A percentile compares a stretch with the other conserved stretches of the same genome.
phyloP scores from a whole-genome alignment of 2,888 invertebrate species.

The Hypsopygia costalis region DNA sequence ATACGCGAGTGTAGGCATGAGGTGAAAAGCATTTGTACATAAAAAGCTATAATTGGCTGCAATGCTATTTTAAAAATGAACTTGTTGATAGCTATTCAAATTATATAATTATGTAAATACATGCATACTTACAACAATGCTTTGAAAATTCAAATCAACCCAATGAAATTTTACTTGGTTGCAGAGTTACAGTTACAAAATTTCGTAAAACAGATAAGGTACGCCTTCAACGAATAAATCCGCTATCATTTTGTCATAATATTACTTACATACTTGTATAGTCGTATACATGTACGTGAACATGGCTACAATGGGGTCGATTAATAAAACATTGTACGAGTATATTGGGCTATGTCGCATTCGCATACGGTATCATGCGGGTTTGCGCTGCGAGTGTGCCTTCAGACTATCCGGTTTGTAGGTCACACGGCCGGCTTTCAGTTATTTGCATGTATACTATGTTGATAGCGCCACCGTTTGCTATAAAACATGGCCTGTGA shows the following conservation, averaged over 20 bases:
- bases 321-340: constrained; percentile 60
- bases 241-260: background rate
- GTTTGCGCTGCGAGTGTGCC: constrained; percentile 33
- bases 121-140: too few species aligned
- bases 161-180: too few species aligned
- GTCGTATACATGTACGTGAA: constrained; percentile 24
- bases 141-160: too few species aligned
- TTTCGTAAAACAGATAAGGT: too few species aligned
- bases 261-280: constrained; percentile 34
- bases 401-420: constrained; percentile 42
- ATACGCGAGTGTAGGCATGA: too few species aligned
- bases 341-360: constrained; percentile 34
- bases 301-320: constrained; percentile 47
- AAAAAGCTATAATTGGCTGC: too few species aligned
- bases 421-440: constrained; percentile 64
- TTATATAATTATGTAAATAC: too few species aligned
- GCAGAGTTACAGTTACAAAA: too few species aligned
- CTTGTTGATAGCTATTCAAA: too few species aligned
- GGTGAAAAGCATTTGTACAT: too few species aligned
- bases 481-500: background rate
- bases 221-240: too few species aligned
- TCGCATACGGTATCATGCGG: constrained; percentile 30
- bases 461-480: constrained; percentile 12
- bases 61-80: too few species aligned
- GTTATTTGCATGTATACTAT: constrained; percentile 49